These are phyloP conservation scores for Pangasius larnaudii DNA, from an alignment of 2,797 vertebrate genomes.

Conservation along the genomic window DNA sequence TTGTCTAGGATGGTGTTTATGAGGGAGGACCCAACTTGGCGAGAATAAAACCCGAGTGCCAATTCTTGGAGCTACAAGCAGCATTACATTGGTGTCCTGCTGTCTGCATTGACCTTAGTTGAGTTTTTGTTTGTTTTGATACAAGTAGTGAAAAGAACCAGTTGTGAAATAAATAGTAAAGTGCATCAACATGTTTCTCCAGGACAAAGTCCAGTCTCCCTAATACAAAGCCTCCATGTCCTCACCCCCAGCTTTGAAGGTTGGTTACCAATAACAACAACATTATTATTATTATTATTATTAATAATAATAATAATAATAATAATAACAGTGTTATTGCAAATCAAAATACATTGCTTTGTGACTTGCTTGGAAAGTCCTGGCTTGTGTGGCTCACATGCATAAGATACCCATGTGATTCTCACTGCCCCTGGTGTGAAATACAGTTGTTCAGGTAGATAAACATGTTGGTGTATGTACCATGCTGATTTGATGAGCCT, in stretches of 20 bases:
- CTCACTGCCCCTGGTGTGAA: not conserved
- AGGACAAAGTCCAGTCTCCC: not conserved
- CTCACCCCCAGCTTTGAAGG: not conserved
- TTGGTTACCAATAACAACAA: not conserved
- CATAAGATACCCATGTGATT: not conserved
- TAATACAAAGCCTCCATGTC: not conserved
- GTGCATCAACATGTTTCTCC: too few species aligned
- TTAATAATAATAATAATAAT: not conserved
- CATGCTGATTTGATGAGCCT: conserved; percentile 67
- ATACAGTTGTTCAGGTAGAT: not conserved
- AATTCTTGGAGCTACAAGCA: not conserved
- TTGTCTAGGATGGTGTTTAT: not conserved
- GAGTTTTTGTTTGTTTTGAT: not conserved
- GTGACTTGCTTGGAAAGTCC: not conserved
- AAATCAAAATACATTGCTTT: not conserved
- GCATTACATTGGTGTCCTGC: not conserved
- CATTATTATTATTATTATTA: not conserved
- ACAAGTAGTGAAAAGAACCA: not conserved
- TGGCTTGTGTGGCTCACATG: not conserved
- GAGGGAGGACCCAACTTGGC: not conserved
- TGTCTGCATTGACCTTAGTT: not conserved
- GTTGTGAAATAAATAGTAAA: not conserved
- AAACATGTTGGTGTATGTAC: conserved; percentile 57
- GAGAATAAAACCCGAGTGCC: not conserved
- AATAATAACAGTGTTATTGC: not conserved